phyloP scores from a whole-genome alignment of 2,113 vertebrate genomes.

The Embiotoca jacksoni region DNA sequence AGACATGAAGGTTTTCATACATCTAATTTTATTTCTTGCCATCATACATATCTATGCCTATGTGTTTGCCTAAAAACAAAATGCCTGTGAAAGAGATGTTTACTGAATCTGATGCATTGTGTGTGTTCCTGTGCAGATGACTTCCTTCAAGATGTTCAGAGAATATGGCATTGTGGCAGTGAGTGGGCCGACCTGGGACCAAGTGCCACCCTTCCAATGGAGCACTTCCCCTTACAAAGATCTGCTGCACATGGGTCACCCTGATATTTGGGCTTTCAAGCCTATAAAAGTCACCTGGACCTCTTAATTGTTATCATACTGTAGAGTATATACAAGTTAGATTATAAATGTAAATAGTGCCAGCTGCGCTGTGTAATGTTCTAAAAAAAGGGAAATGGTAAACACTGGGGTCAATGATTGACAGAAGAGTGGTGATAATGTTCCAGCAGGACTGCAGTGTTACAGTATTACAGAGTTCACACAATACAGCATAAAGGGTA shows the following conservation, averaged over 20 bases:
- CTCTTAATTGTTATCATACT: conserved; percentile 63
- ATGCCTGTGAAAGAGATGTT: neutral
- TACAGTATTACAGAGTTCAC: conserved; percentile 8
- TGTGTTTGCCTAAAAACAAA: neutral
- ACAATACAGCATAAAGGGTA: conserved; percentile 1
- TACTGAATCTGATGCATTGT: conserved; percentile 16
- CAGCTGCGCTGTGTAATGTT: conserved; percentile 4
- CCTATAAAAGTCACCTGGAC: conserved; percentile 88
- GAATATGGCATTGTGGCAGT: conserved; percentile 85
- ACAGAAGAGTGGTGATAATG: neutral
- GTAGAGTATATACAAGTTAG: neutral
- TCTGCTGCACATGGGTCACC: conserved; percentile 92
- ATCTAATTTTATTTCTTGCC: neutral
- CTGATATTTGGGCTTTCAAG: conserved; percentile 91
- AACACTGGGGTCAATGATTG: conserved; percentile 16
- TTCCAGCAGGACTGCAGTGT: neutral
- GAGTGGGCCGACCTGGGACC: conserved; percentile 92
- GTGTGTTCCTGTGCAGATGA: conserved; percentile 83
- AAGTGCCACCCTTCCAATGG: conserved; percentile 94
- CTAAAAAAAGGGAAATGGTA: conserved; percentile 51
- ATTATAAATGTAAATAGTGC: neutral
- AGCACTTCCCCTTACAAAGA: conserved; percentile 88
- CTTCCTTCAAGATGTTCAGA: conserved; percentile 85
- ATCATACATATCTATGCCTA: neutral
- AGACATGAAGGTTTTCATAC: conserved; percentile 90